Evolutionary conservation across 53 echinoderm and acorn worm species (phyloP).

Genomic region (Zoroaster sp.): DNA sequence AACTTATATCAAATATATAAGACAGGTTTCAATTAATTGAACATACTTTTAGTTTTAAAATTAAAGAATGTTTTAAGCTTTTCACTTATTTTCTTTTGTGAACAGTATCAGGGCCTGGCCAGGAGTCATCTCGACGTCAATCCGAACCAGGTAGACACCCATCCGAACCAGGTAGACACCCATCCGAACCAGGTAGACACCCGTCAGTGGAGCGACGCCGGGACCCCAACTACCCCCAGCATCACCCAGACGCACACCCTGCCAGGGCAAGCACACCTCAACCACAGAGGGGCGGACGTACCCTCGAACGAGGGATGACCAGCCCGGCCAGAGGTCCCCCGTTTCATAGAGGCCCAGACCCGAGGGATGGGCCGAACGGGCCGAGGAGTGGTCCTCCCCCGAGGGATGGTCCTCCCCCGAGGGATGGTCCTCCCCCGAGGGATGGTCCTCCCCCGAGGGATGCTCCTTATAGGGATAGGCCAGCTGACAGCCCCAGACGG

Average conservation of each 20-base stretch:
- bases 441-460: constrained; percentile 9
- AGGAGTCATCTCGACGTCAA: neutral
- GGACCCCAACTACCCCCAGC: constrained; percentile 21
- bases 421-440: constrained; percentile 40
- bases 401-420: constrained; percentile 25
- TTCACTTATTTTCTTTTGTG: neutral
- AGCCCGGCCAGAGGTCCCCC: neutral
- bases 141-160: too few species aligned
- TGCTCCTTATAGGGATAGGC: neutral
- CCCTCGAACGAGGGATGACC: neutral
- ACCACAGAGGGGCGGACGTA: neutral
- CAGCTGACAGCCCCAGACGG: neutral
- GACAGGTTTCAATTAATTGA: too few species aligned
- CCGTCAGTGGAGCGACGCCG: constrained; percentile 8
- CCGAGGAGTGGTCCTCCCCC: constrained; percentile 33
- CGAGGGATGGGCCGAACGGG: constrained; percentile 23
- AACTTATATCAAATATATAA: too few species aligned
- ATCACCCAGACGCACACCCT: constrained; percentile 26
- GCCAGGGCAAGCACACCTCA: constrained; percentile 26
- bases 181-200: neutral
- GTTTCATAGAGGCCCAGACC: neutral
- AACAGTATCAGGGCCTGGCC: constrained; percentile 24
- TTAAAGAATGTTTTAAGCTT: too few species aligned
- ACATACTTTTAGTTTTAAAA: too few species aligned
- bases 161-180: neutral